phyloP scores from a whole-genome alignment of 2,113 vertebrate species.

The Crotalus horridus region DNA sequence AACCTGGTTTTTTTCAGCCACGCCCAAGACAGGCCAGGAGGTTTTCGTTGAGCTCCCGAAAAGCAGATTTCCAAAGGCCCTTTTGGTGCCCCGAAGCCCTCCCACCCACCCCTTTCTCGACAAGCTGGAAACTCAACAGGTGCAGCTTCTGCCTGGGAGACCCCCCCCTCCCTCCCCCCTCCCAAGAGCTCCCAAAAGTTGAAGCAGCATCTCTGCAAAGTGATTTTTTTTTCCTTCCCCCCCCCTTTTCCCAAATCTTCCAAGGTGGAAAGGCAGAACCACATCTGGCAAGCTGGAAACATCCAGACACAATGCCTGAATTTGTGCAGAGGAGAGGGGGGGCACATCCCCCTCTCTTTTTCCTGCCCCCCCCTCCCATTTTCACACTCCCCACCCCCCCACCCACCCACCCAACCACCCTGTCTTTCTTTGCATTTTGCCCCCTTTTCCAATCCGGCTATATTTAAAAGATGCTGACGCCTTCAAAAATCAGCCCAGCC shows the following conservation, averaged over 20 bases:
- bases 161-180: too few species aligned
- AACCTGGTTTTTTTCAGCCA: not conserved
- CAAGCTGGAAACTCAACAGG: not conserved
- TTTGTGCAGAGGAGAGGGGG: too few species aligned
- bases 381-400: not conserved
- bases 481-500: not conserved
- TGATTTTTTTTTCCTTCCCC: too few species aligned
- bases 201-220: too few species aligned
- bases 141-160: not conserved
- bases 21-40: not conserved
- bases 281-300: too few species aligned
- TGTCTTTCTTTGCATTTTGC: not conserved
- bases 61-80: not conserved
- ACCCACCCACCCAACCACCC: too few species aligned
- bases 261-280: too few species aligned
- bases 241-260: not conserved
- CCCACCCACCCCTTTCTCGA: accelerated
- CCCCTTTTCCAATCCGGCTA: not conserved
- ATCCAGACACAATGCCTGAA: not conserved
- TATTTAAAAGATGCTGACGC: constrained; percentile 2
- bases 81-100: too few species aligned
- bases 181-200: not conserved
- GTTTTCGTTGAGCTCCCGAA: not conserved
- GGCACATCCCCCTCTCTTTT: too few species aligned
- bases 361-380: too few species aligned